Base-by-base conservation (phyloP, 2,797 vertebrate species). In the Macroramphosus scolopax region DNA sequence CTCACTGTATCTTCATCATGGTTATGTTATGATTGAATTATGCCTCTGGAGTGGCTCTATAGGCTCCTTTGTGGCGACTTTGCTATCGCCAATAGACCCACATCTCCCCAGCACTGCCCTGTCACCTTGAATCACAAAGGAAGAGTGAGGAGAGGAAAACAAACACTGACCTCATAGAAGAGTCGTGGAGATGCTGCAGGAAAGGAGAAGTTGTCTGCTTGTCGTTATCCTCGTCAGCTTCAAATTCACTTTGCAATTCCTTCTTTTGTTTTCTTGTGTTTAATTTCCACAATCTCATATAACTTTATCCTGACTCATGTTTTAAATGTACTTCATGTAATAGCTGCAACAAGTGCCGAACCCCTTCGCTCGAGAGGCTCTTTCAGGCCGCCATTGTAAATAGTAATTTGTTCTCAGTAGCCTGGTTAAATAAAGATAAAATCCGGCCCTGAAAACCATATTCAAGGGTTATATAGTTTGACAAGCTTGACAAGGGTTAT, bases 11-110 rank as follows among this genome's bases (percentile, higher is more conserved):
- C 73, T 82, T 75, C 71, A 67, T 78, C 71, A 61, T 16, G 37
- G 57, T 59, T 68, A 60, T 82, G 60, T 68, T 83, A 60, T 76
- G 82, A 90, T 88, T 82, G 72, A 86, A 87, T 88, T 79, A 85
- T 58, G 58, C 60, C 85, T 53, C 51, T 72, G 67, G 78, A 83
- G 65, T 54, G 51, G 49, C 72, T 82, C 59, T 46, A 48, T 49
- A 32, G 65, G 51, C 63, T 34, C 44, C 49, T 38, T 62, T 68
- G 61, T 36, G 46, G 61, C 61, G 61, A 36, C 65, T 62, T 57
- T 40, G 50, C 65, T 75, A 71, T 84, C 68, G 74, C 58, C 73
- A 68, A 55, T 66, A 63, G 65, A 69, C 69, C 60, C 34, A 37
- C 46, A 30, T 59, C 47, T 61, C 43, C 48, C 7, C n/a, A 24